Conservation (phyloP, 2,888 invertebrate genomes). For the Lycia hirtaria region DNA sequence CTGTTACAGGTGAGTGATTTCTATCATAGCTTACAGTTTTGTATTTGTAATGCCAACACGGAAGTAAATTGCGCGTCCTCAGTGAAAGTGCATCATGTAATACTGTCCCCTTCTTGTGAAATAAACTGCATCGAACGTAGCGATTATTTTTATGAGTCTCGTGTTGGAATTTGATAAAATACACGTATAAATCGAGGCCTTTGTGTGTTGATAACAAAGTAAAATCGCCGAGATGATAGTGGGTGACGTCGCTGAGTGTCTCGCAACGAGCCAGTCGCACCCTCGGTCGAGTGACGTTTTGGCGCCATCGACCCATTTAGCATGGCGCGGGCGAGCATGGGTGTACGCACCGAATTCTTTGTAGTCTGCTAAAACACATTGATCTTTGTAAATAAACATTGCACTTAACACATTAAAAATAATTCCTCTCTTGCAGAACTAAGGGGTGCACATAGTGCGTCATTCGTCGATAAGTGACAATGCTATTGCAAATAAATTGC, state of each 20-base stretch:
- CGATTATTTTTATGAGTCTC: conserved; percentile 57
- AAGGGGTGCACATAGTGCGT: conserved; percentile 82
- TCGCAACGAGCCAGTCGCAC: conserved; percentile 53
- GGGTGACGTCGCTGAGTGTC: conserved; percentile 49
- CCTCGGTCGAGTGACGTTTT: conserved; percentile 75
- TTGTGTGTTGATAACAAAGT: conserved; percentile 50
- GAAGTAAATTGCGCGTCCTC: conserved; percentile 67
- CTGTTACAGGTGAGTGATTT: conserved; percentile 75
- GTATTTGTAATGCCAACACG: conserved; percentile 60
- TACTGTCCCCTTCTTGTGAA: conserved; percentile 81
- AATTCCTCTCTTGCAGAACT: conserved; percentile 73
- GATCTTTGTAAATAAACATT: conserved; percentile 67
- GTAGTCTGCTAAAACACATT: conserved; percentile 62
- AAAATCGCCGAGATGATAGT: conserved; percentile 36
- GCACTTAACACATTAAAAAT: conserved; percentile 50
- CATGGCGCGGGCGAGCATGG: conserved; percentile 73
- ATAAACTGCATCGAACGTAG: conserved; percentile 68
- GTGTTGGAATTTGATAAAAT: conserved; percentile 57
- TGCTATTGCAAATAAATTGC: conserved; percentile 77
- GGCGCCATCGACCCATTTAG: conserved; percentile 85
- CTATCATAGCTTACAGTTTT: conserved; percentile 47
- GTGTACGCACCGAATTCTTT: conserved; percentile 65
- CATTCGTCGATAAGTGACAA: conserved; percentile 80
- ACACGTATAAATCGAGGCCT: conserved; percentile 46
- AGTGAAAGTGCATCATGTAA: conserved; percentile 86